phyloP scores from a whole-genome alignment of 2,888 invertebrate species.

The Agonopterix alstromeriana region DNA sequence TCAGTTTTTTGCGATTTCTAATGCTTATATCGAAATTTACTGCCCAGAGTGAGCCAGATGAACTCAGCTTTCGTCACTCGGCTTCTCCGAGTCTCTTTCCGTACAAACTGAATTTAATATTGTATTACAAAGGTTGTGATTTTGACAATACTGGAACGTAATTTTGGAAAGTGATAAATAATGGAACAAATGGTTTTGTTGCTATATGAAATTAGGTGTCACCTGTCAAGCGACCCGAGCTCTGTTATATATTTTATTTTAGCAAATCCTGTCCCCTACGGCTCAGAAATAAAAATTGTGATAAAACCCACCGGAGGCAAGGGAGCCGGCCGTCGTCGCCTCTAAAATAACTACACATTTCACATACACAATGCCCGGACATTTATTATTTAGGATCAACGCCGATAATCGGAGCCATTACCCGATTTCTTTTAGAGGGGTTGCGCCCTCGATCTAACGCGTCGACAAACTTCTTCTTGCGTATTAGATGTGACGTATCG shows the following conservation, averaged over 20 bases:
- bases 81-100: no score
- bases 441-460: constrained; percentile 20
- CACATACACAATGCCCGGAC: constrained; percentile 27
- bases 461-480: constrained; percentile 7
- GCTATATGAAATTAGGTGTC: neutral
- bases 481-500: no score
- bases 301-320: constrained; percentile 22
- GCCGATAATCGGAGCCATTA: constrained; percentile 49
- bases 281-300: constrained; percentile 1
- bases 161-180: no score
- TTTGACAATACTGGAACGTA: no score
- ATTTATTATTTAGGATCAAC: constrained; percentile 58
- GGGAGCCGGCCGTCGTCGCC: constrained; percentile 13
- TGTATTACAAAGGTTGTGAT: no score
- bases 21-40: no score
- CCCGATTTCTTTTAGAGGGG: constrained; percentile 42
- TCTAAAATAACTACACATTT: constrained; percentile 19
- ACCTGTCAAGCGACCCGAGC: constrained; percentile 2
- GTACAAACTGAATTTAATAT: no score
- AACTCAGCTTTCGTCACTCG: no score
- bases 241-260: neutral
- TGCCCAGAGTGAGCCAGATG: no score
- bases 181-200: no score
- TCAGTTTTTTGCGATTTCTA: no score
- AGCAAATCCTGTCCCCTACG: constrained; percentile 5